A percentile compares a stretch with the other conserved stretches of the same genome.
Conservation (phyloP, 1,140 invertebrate genomes). For the Teleogryllus occipitalis region DNA sequence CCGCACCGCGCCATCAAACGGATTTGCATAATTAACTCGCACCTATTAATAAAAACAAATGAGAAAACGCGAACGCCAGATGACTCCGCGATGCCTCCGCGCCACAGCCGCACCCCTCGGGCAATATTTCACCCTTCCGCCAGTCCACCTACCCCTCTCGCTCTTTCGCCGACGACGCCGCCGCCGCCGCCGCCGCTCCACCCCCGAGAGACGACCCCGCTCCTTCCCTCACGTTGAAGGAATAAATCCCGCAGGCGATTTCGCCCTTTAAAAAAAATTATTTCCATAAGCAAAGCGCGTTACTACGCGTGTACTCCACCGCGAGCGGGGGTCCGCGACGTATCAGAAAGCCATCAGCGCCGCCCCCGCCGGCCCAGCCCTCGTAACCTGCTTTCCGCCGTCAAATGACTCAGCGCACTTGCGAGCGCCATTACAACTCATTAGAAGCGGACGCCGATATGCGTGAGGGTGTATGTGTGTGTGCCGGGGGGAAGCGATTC, state of each 20-base stretch:
- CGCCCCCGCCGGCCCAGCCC: no score
- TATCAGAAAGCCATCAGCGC: neutral
- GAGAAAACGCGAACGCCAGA: neutral
- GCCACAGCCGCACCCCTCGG: neutral
- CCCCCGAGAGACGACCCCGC: no score
- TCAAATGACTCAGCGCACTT: neutral
- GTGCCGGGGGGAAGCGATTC: conserved; percentile 6
- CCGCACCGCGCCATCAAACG: conserved; percentile 2
- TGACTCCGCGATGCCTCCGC: neutral
- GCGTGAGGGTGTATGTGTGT: neutral
- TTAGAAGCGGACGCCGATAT: neutral
- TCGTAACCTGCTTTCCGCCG: neutral
- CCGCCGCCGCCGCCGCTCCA: no score
- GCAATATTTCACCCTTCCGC: conserved; percentile 3
- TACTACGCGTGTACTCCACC: neutral
- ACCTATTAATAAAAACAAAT: conserved; percentile 6
- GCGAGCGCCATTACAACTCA: neutral
- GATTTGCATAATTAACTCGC: conserved; percentile 4
- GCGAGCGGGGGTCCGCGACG: neutral
- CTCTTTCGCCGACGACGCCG: neutral
- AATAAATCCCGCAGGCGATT: neutral
- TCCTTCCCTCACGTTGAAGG: neutral
- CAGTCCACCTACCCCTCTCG: neutral
- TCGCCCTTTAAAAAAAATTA: neutral
- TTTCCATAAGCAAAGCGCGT: neutral